These are phyloP conservation scores for Crotophaga sulcirostris DNA, from an alignment of 2,113 vertebrate species.

Conservation along the genomic window DNA sequence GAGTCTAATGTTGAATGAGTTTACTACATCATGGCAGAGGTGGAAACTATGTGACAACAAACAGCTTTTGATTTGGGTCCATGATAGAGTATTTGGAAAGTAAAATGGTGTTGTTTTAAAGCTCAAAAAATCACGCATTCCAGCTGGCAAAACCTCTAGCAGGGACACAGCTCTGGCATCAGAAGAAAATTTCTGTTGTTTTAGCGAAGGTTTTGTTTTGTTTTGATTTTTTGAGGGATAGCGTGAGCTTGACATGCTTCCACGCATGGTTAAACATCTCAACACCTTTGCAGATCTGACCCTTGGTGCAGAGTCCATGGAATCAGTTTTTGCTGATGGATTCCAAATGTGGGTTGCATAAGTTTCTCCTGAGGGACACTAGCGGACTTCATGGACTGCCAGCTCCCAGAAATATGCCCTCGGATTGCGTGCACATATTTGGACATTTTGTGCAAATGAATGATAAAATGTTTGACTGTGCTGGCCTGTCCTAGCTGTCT, in stretches of 20 bases:
- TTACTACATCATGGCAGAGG: not conserved
- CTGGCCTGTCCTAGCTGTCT: not conserved
- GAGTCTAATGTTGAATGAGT: not conserved
- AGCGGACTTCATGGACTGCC: constrained; percentile 34
- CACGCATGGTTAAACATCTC: not conserved
- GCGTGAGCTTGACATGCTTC: not conserved
- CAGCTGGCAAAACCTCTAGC: not conserved
- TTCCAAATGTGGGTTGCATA: constrained; percentile 40
- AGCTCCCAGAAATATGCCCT: constrained; percentile 59
- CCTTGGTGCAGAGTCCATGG: not conserved
- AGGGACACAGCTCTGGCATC: not conserved
- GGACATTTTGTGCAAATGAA: constrained; percentile 54
- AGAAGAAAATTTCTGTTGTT: not conserved
- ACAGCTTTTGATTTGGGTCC: not conserved
- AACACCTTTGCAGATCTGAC: constrained; percentile 20
- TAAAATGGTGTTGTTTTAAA: not conserved
- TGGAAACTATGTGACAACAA: not conserved
- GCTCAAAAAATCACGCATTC: not conserved
- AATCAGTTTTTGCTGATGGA: not conserved
- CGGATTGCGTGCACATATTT: constrained; percentile 58
- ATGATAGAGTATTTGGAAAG: not conserved
- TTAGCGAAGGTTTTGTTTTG: not conserved
- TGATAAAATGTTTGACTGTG: constrained; percentile 2
- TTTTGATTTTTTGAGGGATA: not conserved
- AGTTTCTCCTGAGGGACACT: constrained; percentile 46